Evolutionary conservation across 2,113 vertebrate species (phyloP).

Genomic region (Melanostigma gelatinosum): DNA sequence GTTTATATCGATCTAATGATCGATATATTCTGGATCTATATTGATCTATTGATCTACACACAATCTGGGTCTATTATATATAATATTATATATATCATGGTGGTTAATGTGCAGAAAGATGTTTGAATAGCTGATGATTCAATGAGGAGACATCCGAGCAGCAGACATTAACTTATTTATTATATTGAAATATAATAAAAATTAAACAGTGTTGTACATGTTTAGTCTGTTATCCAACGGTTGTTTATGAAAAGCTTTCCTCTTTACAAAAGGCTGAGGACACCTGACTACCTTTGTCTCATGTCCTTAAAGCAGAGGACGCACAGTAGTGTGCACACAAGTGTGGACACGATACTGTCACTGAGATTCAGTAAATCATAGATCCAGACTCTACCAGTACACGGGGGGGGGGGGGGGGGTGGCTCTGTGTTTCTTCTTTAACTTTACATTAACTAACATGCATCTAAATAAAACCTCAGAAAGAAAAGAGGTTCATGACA

Average conservation of each 20-base stretch:
- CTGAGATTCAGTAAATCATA: no score
- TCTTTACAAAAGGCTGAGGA: conserved; percentile 79
- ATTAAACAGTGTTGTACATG: conserved; percentile 84
- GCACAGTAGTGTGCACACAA: no score
- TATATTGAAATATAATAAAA: no score
- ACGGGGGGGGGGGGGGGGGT: no score
- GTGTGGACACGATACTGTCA: no score
- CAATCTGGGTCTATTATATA: no score
- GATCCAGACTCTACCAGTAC: neutral
- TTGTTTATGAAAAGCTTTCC: conserved; percentile 69
- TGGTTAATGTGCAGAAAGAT: neutral
- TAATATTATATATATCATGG: no score
- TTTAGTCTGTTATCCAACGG: conserved; percentile 65
- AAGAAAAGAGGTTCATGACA: no score
- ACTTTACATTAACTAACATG: neutral
- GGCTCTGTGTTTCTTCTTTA: no score
- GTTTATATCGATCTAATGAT: no score
- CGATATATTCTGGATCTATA: no score
- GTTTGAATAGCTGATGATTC: neutral
- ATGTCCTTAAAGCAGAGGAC: conserved; percentile 11
- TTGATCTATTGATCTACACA: no score
- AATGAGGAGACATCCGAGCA: conserved; percentile 47
- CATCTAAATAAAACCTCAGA: neutral
- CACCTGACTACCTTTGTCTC: conserved; percentile 37
- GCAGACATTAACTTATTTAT: conserved; percentile 86